Base-by-base conservation (phyloP, 2,797 vertebrate species). In the Malacoraja senta region DNA sequence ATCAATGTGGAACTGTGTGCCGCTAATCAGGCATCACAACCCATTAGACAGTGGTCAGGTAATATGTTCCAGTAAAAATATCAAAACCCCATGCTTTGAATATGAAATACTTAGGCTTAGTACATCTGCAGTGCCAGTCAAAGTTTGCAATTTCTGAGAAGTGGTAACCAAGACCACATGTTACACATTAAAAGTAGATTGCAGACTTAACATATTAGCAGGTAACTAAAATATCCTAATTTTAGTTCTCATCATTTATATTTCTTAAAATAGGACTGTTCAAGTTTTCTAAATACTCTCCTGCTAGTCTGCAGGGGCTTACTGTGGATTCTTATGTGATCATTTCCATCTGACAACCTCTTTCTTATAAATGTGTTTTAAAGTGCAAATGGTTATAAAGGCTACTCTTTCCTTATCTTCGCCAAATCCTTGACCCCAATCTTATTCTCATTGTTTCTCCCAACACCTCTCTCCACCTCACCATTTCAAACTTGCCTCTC, bases 61-160 rank as follows among this genome's bases (percentile, higher is more conserved):
- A 88, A 68, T 68, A 19, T 88, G 84, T 88, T 88, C 84, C 84
- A 88, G 84, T 68, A 88, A 88, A 88, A 88, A 88, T 88, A 88
- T 68, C 84, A 32, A 88, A 88, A 68, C n/a, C n/a, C n/a, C 84
- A 88, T 35, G 61, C n/a, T 88, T 35, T 35, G 61, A 88, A 88
- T 35, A 32, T 88, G 84, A 88, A 88, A 88, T 68, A 35, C 35
- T 88, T 68, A 88, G 68, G 63, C 24, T 88, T 88, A 88, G 32
- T 88, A 88, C 84, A 68, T 68, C 17, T 35, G 35, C 15, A 29
- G 63, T 68, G 61, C 61, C 63, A 32, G 63, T 88, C 84, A 68
- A 68, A 19, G 63, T 68, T 65, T 68, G n/a, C 65, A 35, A 19
- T 88, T 84, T 68, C n/a, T 68, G 61, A 68, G 63, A 88, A 68